These are phyloP conservation scores for Myrmecophaga tridactyla DNA, from an alignment of 2,113 vertebrate species.

Conservation along the genomic window DNA sequence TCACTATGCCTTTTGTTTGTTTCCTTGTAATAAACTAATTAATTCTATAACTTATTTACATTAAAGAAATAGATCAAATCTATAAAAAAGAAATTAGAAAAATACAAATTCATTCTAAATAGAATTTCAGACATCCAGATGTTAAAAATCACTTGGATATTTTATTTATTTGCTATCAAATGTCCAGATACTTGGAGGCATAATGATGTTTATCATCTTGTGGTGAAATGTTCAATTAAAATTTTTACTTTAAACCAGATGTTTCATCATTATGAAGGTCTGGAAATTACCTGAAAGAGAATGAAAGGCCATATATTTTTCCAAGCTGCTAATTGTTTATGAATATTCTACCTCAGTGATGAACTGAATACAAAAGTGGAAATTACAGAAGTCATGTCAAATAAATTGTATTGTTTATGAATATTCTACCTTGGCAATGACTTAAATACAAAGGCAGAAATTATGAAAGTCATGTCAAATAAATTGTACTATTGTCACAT, in stretches of 20 bases:
- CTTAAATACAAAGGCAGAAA: not conserved
- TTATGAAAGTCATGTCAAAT: not conserved
- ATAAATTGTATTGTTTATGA: not conserved
- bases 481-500: not conserved
- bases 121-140: not conserved
- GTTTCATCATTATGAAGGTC: not conserved
- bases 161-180: not conserved
- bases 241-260: constrained; percentile 18
- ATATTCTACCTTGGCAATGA: not conserved
- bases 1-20: not conserved
- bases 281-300: not conserved
- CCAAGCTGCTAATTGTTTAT: constrained; percentile 28
- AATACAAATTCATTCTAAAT: not conserved
- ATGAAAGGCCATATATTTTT: not conserved
- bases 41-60: not conserved
- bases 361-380: not conserved
- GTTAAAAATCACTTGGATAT: not conserved
- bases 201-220: not conserved
- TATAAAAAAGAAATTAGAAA: not conserved
- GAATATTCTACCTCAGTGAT: constrained; percentile 8
- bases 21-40: not conserved
- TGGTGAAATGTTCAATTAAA: constrained; percentile 4
- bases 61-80: not conserved
- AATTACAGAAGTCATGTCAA: not conserved
- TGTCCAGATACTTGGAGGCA: not conserved